A percentile compares a stretch with the other conserved stretches of the same genome.
Conservation (phyloP, 2,113 vertebrate genomes). For the Notarius lentiginosus region DNA sequence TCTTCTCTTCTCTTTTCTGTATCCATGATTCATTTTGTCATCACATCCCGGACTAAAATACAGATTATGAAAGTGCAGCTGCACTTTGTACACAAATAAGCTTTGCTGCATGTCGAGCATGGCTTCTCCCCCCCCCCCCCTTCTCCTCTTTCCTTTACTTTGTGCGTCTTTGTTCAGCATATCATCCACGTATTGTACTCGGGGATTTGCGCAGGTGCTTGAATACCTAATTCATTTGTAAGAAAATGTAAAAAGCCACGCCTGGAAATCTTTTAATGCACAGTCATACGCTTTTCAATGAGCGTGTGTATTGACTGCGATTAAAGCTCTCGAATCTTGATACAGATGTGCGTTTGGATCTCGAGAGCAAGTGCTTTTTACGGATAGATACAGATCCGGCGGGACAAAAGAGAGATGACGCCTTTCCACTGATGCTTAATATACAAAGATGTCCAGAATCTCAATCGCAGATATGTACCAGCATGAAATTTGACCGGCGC, state of each 20-base stretch:
- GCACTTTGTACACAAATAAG: not conserved
- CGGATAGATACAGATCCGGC: not conserved
- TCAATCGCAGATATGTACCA: not conserved
- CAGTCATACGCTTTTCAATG: not conserved
- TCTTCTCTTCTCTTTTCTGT: not conserved
- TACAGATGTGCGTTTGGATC: not conserved
- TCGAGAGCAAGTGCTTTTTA: not conserved
- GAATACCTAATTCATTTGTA: too few relatives aligned
- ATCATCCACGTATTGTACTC: not conserved
- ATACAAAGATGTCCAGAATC: too few relatives aligned
- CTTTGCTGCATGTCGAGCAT: not conserved
- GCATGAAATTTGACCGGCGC: not conserved
- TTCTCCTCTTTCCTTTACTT: not conserved
- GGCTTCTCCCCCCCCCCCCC: not conserved
- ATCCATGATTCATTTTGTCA: not conserved
- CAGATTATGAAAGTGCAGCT: constrained; percentile 17
- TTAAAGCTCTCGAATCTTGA: too few relatives aligned
- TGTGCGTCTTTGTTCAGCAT: not conserved
- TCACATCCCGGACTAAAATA: constrained; percentile 3
- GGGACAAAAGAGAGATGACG: not conserved
- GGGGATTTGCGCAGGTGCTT: not conserved
- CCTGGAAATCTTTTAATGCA: not conserved
- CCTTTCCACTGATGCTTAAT: not conserved
- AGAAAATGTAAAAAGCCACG: not conserved
- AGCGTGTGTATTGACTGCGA: too few relatives aligned